Evolutionary conservation across 2,113 vertebrate species (phyloP).

Genomic region (Ochotona princeps): DNA sequence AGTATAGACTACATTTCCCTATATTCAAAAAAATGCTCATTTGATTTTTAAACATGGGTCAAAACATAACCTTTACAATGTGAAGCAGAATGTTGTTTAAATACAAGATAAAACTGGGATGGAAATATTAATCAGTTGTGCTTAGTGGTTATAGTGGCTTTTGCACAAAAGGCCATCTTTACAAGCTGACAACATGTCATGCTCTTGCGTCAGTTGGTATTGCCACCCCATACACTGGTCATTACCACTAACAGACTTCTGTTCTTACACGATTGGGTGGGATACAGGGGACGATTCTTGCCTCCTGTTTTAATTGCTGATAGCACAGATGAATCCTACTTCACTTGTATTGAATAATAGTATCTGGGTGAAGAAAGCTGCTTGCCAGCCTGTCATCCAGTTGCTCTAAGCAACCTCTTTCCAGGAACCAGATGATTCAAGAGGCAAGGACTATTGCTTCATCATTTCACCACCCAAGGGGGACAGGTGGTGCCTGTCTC

Average conservation of each 20-base stretch:
- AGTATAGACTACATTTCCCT: background rate
- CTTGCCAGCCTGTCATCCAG: background rate
- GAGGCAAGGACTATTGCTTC: background rate
- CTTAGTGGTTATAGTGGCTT: background rate
- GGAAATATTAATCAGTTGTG: background rate
- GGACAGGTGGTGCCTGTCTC: background rate
- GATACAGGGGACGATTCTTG: background rate
- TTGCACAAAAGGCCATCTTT: background rate
- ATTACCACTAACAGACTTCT: background rate
- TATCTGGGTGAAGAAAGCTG: conserved; percentile 14
- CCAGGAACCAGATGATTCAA: background rate
- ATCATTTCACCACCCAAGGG: background rate
- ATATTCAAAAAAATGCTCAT: background rate
- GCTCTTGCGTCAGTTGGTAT: background rate
- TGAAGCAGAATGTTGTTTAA: conserved; percentile 39
- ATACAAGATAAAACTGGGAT: background rate
- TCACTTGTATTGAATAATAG: background rate
- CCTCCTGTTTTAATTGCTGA: background rate
- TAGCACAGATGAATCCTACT: background rate
- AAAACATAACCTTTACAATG: background rate
- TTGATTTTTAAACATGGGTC: conserved; percentile 30
- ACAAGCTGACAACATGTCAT: background rate
- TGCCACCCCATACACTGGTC: background rate
- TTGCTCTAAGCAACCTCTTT: background rate
- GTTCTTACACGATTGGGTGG: background rate